Evolutionary conservation across 1,140 invertebrate genomes (phyloP).

Genomic region (Drosophila baimaii): DNA sequence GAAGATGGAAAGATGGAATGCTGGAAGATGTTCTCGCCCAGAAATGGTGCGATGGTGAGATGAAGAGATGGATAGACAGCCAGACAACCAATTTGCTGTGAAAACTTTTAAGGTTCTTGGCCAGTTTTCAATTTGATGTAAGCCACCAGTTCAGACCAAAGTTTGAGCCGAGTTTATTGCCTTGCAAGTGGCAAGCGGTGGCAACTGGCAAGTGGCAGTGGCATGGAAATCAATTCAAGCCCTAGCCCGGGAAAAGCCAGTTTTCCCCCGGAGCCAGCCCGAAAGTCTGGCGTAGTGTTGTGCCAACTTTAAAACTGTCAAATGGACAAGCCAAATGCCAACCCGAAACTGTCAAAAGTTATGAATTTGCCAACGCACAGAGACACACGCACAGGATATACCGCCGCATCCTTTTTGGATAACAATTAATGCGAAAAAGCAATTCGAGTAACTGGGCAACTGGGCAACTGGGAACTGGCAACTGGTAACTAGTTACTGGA

Average conservation of each 20-base stretch:
- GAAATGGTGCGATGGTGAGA: background rate
- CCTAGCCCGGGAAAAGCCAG: background rate
- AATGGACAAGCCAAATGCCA: slow-evolving; percentile 57
- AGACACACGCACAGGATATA: background rate
- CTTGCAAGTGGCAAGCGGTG: slow-evolving; percentile 14
- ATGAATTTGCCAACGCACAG: slow-evolving; percentile 50
- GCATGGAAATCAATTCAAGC: slow-evolving; percentile 41
- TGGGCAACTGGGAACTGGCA: slow-evolving; percentile 25
- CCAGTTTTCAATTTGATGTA: slow-evolving; percentile 58
- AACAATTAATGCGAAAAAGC: slow-evolving; percentile 54
- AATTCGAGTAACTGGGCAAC: slow-evolving; percentile 36
- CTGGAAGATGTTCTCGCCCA: slow-evolving; percentile 4
- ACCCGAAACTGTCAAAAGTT: slow-evolving; percentile 68
- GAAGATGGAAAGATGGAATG: slow-evolving; percentile 8
- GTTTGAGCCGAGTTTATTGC: slow-evolving; percentile 40
- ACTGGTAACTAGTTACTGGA: slow-evolving; percentile 28
- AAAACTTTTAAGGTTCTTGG: slow-evolving; percentile 55
- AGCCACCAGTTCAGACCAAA: slow-evolving; percentile 33
- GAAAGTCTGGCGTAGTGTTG: slow-evolving; percentile 37
- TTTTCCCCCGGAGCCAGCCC: slow-evolving; percentile 4
- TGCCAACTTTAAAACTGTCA: slow-evolving; percentile 64
- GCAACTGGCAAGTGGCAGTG: slow-evolving; percentile 13
- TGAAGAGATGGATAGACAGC: slow-evolving; percentile 15
- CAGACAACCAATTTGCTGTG: slow-evolving; percentile 51
- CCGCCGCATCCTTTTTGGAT: slow-evolving; percentile 36